Evolutionary conservation across 2,888 invertebrate species (phyloP), one percentile per base, ranked within the genome.

Genomic region (Pediacus dermestoides): DNA sequence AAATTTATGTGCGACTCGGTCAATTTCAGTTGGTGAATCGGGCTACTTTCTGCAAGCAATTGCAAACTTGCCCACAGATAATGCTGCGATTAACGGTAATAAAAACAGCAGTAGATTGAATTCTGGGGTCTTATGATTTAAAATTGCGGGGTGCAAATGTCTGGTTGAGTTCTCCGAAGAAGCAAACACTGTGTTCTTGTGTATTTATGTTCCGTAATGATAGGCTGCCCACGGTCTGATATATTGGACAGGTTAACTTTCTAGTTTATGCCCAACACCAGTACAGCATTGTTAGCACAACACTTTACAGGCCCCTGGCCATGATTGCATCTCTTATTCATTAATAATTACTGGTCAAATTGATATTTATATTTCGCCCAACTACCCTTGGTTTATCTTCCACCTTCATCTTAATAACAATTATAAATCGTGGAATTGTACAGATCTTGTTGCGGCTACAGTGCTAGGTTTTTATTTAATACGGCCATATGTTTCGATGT

Each of bases 141-240:
- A 44, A 37, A 50, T 50, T 50, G 48, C 44, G 46, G 48, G 46
- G 46, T 48, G 46, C 46, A 38, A 48, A 42, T 40, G 45, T 43
- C 36, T 34, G 37, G 42, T 37, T 37, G 35, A 48, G 48, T 56
- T 58, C 58, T 53, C 36, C 52, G 55, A 57, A 56, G 50, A 48
- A 51, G 50, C 50, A 46, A 45, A 46, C 47, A 43, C 48, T 28
- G 50, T 53, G 54, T 55, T 50, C 52, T 50, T 57, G 57, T 61
- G 64, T 64, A 66, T 66, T 66, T 65, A 65, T 65, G 64, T 63
- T 61, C 61, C 46, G 58, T 66, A 66, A 66, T 66, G 62, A 66
- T 64, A 65, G 57, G 60, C 64, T 66, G 64, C 63, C 62, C 57
- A 57, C 60, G 50, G 57, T 47, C 61, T 65, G 66, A 66, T 65